Evolutionary conservation across 2,113 vertebrate genomes (phyloP).

Genomic region (Motacilla tschutschensis): DNA sequence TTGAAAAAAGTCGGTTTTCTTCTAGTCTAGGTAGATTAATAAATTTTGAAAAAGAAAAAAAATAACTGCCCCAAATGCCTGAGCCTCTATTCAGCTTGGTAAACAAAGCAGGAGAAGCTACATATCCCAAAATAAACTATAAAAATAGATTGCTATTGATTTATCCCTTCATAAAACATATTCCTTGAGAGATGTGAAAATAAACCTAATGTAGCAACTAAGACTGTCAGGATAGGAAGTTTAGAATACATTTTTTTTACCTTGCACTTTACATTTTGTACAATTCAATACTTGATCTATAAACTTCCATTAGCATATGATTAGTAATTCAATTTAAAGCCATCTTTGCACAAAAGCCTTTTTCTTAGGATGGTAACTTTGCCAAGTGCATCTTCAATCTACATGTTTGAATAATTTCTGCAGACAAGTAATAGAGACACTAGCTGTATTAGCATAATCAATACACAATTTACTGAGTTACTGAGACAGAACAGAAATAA

Average conservation of each 20-base stretch:
- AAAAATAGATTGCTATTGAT: conserved; percentile 76
- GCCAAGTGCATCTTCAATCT: conserved; percentile 67
- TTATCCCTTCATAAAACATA: conserved; percentile 56
- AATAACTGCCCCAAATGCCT: conserved; percentile 29
- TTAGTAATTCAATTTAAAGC: conserved; percentile 54
- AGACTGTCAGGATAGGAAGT: neutral
- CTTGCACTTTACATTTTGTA: conserved; percentile 45
- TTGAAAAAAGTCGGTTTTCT: conserved; percentile 62
- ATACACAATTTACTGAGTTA: conserved; percentile 78
- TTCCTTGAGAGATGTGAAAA: conserved; percentile 67
- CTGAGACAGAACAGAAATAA: conserved; percentile 72
- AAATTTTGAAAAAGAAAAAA: conserved; percentile 40
- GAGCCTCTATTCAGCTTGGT: conserved; percentile 47
- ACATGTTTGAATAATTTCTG: conserved; percentile 71
- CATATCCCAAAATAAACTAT: conserved; percentile 68
- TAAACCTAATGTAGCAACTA: conserved; percentile 44
- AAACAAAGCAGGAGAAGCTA: conserved; percentile 65
- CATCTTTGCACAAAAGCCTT: conserved; percentile 31
- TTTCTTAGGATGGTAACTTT: conserved; percentile 51
- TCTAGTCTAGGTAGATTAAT: conserved; percentile 58
- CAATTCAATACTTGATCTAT: conserved; percentile 54
- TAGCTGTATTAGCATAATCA: conserved; percentile 78
- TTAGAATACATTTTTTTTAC: conserved; percentile 36
- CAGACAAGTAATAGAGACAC: conserved; percentile 75
- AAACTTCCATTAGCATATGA: conserved; percentile 34